phyloP scores from a whole-genome alignment of 2,797 vertebrate species.

The Sciurus vulgaris region DNA sequence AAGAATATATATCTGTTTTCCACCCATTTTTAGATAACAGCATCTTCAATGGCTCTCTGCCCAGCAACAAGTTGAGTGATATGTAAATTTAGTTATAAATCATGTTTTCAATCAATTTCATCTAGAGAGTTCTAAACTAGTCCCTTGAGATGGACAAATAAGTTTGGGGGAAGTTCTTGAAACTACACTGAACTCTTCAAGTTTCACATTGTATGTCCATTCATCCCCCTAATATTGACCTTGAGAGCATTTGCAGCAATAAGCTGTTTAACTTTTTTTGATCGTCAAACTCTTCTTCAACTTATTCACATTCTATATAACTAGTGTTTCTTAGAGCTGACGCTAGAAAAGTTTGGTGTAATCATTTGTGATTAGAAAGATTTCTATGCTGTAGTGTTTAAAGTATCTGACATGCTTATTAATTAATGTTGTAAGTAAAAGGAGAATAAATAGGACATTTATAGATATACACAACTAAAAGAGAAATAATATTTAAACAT shows the following conservation, averaged over 20 bases:
- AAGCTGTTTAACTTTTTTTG: background rate
- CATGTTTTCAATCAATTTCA: background rate
- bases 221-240: background rate
- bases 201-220: background rate
- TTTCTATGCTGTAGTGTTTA: background rate
- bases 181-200: background rate
- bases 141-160: background rate
- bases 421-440: conserved; percentile 26
- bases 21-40: background rate
- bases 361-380: conserved; percentile 17
- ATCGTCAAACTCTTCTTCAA: background rate
- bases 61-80: background rate
- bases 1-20: background rate
- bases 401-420: background rate
- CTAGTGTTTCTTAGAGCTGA: background rate
- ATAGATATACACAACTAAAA: background rate
- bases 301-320: background rate
- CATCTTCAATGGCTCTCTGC: background rate
- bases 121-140: background rate
- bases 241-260: background rate
- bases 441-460: background rate
- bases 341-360: background rate
- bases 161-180: background rate
- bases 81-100: background rate
- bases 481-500: background rate